Conservation (phyloP, 2,888 invertebrate species). For the Plebejus anna region DNA sequence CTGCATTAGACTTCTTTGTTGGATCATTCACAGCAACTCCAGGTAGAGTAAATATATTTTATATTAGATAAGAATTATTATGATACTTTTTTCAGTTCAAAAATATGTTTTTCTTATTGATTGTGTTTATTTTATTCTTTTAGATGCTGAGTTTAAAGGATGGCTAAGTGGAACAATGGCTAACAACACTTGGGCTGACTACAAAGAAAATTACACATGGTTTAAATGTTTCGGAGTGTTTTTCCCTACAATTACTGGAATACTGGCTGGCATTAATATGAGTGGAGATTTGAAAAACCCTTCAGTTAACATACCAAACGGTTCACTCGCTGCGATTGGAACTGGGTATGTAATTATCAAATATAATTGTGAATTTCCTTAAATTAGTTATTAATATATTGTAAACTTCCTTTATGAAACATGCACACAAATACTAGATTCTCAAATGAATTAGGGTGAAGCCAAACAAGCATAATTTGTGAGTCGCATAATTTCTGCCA, state of each 20-base stretch:
- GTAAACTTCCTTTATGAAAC: background rate
- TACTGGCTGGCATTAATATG: slow-evolving; percentile 99
- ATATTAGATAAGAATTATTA: background rate
- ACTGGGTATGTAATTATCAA: slow-evolving; percentile 82
- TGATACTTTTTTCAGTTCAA: background rate
- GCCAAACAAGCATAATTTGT: too few relatives aligned
- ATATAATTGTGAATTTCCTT: background rate
- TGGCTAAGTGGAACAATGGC: slow-evolving; percentile 89
- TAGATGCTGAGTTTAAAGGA: slow-evolving; percentile 91
- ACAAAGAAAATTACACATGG: slow-evolving; percentile 91
- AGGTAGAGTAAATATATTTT: slow-evolving; percentile 65
- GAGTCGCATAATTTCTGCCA: too few relatives aligned
- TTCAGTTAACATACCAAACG: slow-evolving; percentile 95
- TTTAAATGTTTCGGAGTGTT: slow-evolving; percentile 98
- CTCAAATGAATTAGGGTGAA: background rate
- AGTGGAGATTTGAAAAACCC: slow-evolving; percentile 97
- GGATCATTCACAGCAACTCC: slow-evolving; percentile 90
- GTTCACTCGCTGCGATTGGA: slow-evolving; percentile 94
- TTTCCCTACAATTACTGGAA: slow-evolving; percentile 98
- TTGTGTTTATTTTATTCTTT: slow-evolving; percentile 31
- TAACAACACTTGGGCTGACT: slow-evolving; percentile 90
- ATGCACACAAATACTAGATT: background rate
- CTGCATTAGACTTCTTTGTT: slow-evolving; percentile 95
- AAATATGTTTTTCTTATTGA: background rate
- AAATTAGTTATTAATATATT: background rate